A percentile compares a stretch with the other conserved stretches of the same genome.
These are phyloP conservation scores for Otus sunia DNA, from an alignment of 2,113 vertebrate species.

Conservation along the genomic window DNA sequence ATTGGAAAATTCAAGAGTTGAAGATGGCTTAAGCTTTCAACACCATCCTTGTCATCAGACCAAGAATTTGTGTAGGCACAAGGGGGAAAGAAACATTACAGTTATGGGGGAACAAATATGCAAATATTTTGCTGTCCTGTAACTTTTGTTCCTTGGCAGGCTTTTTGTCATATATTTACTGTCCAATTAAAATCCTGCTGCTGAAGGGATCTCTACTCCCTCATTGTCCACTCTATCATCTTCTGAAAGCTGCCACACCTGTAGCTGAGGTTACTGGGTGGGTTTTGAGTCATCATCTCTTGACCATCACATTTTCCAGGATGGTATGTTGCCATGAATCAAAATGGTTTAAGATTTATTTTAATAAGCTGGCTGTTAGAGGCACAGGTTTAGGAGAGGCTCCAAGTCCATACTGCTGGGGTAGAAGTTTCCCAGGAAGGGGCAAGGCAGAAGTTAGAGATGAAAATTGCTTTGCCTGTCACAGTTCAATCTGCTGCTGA, in stretches of 20 bases:
- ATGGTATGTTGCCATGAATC: background rate
- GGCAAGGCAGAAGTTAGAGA: background rate
- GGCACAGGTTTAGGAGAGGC: background rate
- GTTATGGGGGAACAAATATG: background rate
- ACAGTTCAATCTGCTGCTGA: background rate
- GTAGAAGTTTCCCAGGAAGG: background rate
- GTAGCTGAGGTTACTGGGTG: background rate
- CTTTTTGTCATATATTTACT: background rate
- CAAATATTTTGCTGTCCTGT: background rate
- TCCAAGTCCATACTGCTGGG: accelerated
- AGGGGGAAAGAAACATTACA: background rate
- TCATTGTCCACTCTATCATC: background rate
- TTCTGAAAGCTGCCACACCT: background rate
- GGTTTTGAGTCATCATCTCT: background rate
- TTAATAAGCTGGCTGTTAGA: background rate
- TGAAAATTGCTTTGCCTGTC: background rate
- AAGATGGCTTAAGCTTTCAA: constrained; percentile 8
- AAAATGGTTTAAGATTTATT: background rate
- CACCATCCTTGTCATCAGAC: background rate
- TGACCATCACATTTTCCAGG: background rate
- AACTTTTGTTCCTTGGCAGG: background rate
- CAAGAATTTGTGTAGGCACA: background rate
- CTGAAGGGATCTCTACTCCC: background rate
- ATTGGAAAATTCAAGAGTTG: constrained; percentile 9
- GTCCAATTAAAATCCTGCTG: background rate